Conservation (phyloP, 2,797 vertebrate species). For the Helicolenus hilgendorfi region DNA sequence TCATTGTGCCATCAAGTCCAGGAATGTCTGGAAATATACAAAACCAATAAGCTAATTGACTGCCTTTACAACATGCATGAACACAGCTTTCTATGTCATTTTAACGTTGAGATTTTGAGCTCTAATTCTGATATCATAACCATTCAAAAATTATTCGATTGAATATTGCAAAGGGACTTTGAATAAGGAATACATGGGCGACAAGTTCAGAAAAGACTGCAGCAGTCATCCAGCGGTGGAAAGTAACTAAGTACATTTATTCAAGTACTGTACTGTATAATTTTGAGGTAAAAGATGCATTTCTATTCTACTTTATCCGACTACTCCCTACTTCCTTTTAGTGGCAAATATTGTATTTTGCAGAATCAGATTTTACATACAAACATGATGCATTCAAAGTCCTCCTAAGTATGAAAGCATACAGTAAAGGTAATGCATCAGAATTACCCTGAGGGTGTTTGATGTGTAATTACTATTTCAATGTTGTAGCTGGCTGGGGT, state of each 20-base stretch:
- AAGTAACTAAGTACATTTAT: background rate
- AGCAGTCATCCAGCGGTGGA: background rate
- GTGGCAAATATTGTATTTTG: background rate
- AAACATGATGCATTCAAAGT: background rate
- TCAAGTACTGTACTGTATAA: background rate
- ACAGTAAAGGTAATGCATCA: background rate
- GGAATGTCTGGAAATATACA: constrained; percentile 60
- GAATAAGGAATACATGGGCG: background rate
- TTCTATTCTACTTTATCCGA: background rate
- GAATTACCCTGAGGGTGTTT: background rate
- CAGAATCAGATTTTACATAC: background rate
- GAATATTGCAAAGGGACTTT: background rate
- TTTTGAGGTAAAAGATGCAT: too few species aligned
- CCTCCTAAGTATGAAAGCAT: background rate
- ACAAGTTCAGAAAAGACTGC: background rate
- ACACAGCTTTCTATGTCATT: background rate
- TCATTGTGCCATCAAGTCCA: constrained; percentile 18
- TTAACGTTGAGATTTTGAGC: background rate
- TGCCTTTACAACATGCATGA: background rate
- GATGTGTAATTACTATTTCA: background rate
- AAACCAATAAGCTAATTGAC: constrained; percentile 5
- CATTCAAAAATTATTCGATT: background rate
- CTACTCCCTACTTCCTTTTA: background rate
- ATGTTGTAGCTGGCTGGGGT: background rate
- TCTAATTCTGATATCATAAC: background rate